Evolutionary conservation across 2,113 vertebrate genomes (phyloP).

Genomic region (Heterotis niloticus): DNA sequence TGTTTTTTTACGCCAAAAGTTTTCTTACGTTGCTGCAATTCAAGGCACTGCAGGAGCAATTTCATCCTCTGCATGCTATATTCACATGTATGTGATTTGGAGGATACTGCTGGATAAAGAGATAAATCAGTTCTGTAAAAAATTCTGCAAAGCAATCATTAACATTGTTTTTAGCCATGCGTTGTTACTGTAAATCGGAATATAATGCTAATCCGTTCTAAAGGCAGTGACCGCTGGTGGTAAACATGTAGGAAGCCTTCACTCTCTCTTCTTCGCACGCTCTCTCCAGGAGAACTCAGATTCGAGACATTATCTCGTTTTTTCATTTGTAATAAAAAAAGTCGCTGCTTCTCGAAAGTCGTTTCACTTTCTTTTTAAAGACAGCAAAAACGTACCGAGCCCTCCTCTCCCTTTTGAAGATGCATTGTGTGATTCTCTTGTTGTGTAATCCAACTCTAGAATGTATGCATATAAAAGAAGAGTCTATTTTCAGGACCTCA

Average conservation of each 20-base stretch:
- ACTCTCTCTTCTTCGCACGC: not conserved
- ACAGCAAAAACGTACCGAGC: not conserved
- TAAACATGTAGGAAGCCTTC: not conserved
- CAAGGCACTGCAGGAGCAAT: not conserved
- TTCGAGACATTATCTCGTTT: not conserved
- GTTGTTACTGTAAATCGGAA: not conserved
- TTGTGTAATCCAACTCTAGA: not conserved
- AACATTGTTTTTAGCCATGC: not conserved
- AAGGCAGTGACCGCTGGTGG: not conserved
- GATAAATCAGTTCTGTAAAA: no score
- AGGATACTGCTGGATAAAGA: no score
- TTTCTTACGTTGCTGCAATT: no score
- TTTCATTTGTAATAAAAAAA: not conserved
- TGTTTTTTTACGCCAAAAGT: no score
- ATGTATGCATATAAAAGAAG: not conserved
- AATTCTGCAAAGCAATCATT: no score
- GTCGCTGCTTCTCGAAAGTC: not conserved
- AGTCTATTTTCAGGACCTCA: not conserved
- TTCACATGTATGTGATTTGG: no score
- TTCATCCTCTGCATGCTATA: not conserved
- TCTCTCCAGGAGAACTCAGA: not conserved
- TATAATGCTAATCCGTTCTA: not conserved
- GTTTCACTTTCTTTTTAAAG: not conserved
- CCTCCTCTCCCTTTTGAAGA: not conserved
- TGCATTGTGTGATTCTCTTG: not conserved